Conservation (phyloP, 2,113 vertebrate genomes). For the western clawed frog (Xenopus tropicalis) region UCB_Xtro_10.0 CM004444.2:113597501-113598000, state of each 20-base stretch:
- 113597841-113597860: slow-evolving; percentile 11
- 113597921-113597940: slow-evolving; percentile 29
- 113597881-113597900: slow-evolving; percentile 15
- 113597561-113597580: no score
- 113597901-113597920: slow-evolving; percentile 16
- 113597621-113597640: no score
- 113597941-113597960: slow-evolving; percentile 19
- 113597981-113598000: slow-evolving; percentile 32
- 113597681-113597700: slow-evolving; percentile 12
- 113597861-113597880: slow-evolving; percentile 12
- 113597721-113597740: neutral
- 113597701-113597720: slow-evolving; percentile 13
- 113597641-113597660: neutral
- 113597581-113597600: no score
- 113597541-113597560: no score
- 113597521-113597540: no score
- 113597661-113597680: slow-evolving; percentile 5
- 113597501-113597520: no score
- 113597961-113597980: slow-evolving; percentile 21
- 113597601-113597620: no score
- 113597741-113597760: no score
- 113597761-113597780: no score
- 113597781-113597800: no score
- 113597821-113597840: slow-evolving; percentile 12
- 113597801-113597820: neutral